phyloP scores from a whole-genome alignment of 2,113 vertebrate genomes.

The Salminus brasiliensis region DNA sequence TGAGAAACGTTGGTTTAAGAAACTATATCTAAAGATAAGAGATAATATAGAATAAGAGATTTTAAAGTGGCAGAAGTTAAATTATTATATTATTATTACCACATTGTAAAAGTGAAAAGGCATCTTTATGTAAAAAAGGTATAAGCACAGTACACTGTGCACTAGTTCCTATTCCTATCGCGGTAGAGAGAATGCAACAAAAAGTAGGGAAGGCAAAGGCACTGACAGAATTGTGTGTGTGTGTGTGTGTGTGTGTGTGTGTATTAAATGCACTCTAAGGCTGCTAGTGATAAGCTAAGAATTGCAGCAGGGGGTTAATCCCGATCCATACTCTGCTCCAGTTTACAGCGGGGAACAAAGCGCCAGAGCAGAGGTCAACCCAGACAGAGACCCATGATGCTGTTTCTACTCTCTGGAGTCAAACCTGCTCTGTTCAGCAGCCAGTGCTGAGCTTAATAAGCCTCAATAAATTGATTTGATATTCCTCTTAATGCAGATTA shows the following conservation, averaged over 20 bases:
- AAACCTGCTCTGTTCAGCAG: background rate
- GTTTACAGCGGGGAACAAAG: background rate
- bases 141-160: too few species aligned
- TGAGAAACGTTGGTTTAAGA: too few species aligned
- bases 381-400: background rate
- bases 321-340: background rate
- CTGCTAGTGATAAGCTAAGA: background rate
- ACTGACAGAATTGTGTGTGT: background rate
- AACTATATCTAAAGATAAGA: too few species aligned
- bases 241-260: slow-evolving; percentile 2
- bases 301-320: slow-evolving; percentile 23
- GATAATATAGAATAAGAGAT: too few species aligned
- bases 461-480: background rate
- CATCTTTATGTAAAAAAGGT: too few species aligned
- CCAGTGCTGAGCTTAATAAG: background rate
- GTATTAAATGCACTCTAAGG: background rate
- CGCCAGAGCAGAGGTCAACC: background rate
- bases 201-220: background rate
- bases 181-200: too few species aligned
- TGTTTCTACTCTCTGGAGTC: background rate
- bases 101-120: too few species aligned
- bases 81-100: too few species aligned
- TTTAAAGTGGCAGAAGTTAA: too few species aligned
- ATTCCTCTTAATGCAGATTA: background rate
- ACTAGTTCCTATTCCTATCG: too few species aligned